phyloP scores from a whole-genome alignment of 2,113 vertebrate species.

The Anolis sagrei region DNA sequence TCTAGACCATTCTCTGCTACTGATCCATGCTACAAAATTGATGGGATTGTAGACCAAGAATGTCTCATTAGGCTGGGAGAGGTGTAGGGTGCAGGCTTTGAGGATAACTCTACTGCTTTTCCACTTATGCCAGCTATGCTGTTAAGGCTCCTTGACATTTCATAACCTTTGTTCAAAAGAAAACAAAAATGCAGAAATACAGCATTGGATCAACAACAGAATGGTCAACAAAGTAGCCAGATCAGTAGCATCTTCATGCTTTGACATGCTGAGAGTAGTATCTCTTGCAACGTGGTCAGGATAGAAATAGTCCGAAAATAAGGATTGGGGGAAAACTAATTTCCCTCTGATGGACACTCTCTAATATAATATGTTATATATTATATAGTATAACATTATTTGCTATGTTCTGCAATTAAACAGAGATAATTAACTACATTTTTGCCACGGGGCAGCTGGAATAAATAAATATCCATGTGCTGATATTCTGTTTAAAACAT shows the following conservation, averaged over 20 bases:
- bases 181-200: constrained; percentile 79
- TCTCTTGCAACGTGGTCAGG: constrained; percentile 70
- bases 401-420: neutral
- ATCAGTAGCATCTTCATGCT: constrained; percentile 80
- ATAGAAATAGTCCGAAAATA: constrained; percentile 39
- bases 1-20: constrained; percentile 76
- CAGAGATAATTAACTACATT: neutral
- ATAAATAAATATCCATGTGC: neutral
- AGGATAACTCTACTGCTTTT: constrained; percentile 85
- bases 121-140: constrained; percentile 86
- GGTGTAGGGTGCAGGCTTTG: constrained; percentile 87
- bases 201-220: constrained; percentile 81
- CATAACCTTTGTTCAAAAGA: constrained; percentile 90
- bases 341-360: constrained; percentile 49
- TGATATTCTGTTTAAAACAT: no score
- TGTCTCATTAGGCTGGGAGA: constrained; percentile 89
- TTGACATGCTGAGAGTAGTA: constrained; percentile 78
- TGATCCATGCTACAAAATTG: constrained; percentile 86
- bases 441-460: constrained; percentile 43
- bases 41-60: constrained; percentile 90
- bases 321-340: constrained; percentile 27
- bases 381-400: neutral
- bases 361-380: neutral
- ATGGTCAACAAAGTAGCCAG: constrained; percentile 77
- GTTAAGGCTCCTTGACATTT: constrained; percentile 90